Evolutionary conservation across 2,113 vertebrate genomes (phyloP).

Genomic region (Ciconia boyciana): DNA sequence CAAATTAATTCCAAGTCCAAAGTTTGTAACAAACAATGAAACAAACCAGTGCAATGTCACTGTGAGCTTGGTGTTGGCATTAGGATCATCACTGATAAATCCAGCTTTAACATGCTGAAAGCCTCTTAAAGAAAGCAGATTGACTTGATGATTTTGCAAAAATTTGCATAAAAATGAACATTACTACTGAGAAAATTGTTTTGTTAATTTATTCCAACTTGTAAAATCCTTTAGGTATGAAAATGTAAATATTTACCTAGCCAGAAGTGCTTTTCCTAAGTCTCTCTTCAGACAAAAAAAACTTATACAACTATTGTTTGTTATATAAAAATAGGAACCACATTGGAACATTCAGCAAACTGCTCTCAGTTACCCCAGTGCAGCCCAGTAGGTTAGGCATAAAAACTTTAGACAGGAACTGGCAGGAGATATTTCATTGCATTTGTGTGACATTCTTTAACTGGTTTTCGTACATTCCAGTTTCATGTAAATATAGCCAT

Average conservation of each 20-base stretch:
- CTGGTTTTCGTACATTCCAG: constrained; percentile 14
- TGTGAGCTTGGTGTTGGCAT: background rate
- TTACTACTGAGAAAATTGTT: background rate
- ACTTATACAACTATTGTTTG: background rate
- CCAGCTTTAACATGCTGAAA: background rate
- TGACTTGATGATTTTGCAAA: constrained; percentile 45
- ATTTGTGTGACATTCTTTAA: constrained; percentile 23
- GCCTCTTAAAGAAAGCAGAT: background rate
- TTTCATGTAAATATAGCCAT: constrained; percentile 35
- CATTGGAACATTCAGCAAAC: background rate
- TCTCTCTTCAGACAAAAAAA: background rate
- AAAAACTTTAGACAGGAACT: background rate
- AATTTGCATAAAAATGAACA: constrained; percentile 49
- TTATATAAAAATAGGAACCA: constrained; percentile 16
- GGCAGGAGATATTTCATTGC: constrained; percentile 7
- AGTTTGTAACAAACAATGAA: background rate
- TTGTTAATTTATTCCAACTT: constrained; percentile 49
- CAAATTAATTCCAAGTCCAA: background rate
- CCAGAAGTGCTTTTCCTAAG: constrained; percentile 28
- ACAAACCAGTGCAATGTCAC: background rate
- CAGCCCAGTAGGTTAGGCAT: background rate
- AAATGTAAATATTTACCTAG: constrained; percentile 52
- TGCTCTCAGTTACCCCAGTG: background rate
- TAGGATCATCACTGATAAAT: background rate
- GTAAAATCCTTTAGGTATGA: constrained; percentile 21